phyloP scores from a whole-genome alignment of 1,140 invertebrate genomes.

The Bursaphelenchus mucronatus region DNA sequence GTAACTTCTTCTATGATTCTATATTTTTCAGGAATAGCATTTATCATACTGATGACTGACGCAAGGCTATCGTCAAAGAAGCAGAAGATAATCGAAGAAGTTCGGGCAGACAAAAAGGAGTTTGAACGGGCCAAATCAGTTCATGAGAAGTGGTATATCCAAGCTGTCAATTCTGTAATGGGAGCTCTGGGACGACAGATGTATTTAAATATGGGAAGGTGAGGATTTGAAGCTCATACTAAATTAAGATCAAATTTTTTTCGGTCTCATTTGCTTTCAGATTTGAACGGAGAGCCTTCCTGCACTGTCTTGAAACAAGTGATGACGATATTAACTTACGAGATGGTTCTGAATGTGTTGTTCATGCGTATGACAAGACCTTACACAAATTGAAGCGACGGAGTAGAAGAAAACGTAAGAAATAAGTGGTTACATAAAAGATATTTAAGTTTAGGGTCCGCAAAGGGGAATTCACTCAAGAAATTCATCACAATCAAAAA shows the following conservation, averaged over 20 bases:
- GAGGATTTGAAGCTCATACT: neutral
- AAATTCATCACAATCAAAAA: too few species aligned
- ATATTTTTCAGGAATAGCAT: too few species aligned
- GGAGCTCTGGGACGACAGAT: slow-evolving; percentile 16
- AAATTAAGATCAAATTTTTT: neutral
- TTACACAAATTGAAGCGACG: neutral
- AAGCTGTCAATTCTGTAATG: slow-evolving; percentile 18
- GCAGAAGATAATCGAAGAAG: slow-evolving; percentile 7
- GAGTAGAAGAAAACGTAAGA: too few species aligned
- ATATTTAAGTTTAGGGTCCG: too few species aligned
- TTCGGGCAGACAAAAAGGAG: slow-evolving; percentile 10
- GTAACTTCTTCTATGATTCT: too few species aligned
- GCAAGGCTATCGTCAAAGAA: slow-evolving; percentile 1
- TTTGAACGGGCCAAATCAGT: slow-evolving; percentile 3
- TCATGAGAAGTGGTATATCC: slow-evolving; percentile 16
- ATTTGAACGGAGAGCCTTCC: slow-evolving; percentile 8
- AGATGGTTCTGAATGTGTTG: neutral
- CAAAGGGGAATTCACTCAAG: too few species aligned
- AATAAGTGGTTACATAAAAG: too few species aligned
- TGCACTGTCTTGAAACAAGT: slow-evolving; percentile 2
- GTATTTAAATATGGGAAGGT: slow-evolving; percentile 18
- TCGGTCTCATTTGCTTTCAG: neutral
- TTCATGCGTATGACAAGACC: slow-evolving; percentile 3
- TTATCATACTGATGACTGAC: too few species aligned
- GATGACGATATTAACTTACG: slow-evolving; percentile 4